phyloP scores from a whole-genome alignment of 2,888 invertebrate species.

The Rotaria socialis region DNA sequence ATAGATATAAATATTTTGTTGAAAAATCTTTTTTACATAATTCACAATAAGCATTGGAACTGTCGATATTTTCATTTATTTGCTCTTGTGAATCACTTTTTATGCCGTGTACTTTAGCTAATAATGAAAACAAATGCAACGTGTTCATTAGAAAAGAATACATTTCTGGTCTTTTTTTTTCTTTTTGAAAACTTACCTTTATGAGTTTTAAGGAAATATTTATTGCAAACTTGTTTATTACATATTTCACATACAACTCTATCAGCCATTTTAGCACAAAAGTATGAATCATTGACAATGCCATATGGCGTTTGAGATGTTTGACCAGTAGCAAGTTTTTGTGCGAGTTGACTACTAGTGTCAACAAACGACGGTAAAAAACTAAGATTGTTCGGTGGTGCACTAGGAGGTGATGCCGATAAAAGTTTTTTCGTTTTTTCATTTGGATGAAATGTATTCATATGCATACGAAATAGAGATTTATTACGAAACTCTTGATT shows the following conservation, averaged over 20 bases:
- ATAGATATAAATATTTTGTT: conserved; percentile 59
- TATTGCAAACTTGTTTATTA: conserved; percentile 96
- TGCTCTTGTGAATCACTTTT: not conserved
- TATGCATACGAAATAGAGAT: conserved; percentile 57
- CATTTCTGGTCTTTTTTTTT: conserved; percentile 50
- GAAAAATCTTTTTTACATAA: conserved; percentile 55
- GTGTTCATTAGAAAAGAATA: not conserved
- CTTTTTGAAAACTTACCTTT: conserved; percentile 83
- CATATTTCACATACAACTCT: conserved; percentile 77
- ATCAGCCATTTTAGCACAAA: conserved; percentile 57
- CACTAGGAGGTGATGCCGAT: not conserved
- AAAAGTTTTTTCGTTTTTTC: not conserved
- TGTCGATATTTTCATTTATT: not conserved
- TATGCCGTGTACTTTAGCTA: conserved; percentile 75
- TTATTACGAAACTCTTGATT: conserved; percentile 63
- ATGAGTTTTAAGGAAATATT: conserved; percentile 98
- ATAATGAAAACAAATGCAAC: not conserved
- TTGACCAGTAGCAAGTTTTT: conserved; percentile 33
- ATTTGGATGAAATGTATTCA: conserved; percentile 15
- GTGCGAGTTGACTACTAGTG: conserved; percentile 21
- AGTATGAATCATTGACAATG: conserved; percentile 44
- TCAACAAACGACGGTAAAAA: conserved; percentile 1
- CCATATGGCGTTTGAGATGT: conserved; percentile 41
- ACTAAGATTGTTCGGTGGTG: not conserved
- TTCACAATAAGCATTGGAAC: conserved; percentile 35